These are phyloP conservation scores for Rhingia rostrata DNA, from an alignment of 2,888 invertebrate species.

Conservation along the genomic window DNA sequence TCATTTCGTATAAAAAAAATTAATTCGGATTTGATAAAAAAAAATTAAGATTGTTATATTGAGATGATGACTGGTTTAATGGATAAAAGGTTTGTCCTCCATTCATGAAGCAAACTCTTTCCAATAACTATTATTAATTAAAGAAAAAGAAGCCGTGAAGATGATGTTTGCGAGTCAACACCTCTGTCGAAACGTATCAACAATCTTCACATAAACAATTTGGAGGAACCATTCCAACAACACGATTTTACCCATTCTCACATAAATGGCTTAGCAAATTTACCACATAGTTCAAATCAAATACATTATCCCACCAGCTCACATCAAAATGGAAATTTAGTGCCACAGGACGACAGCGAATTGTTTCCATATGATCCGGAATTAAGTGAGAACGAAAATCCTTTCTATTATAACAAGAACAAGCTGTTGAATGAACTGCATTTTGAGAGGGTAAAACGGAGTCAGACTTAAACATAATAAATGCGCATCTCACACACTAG, in stretches of 20 bases:
- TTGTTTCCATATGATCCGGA: conserved; percentile 87
- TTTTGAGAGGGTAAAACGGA: conserved; percentile 89
- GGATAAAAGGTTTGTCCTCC: conserved; percentile 78
- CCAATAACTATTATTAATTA: conserved; percentile 76
- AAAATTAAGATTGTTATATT: conserved; percentile 12
- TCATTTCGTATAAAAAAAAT: conserved; percentile 44
- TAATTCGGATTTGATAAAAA: conserved; percentile 5
- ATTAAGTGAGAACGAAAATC: conserved; percentile 90
- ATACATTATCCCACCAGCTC: conserved; percentile 52
- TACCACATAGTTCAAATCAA: conserved; percentile 74
- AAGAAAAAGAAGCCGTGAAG: conserved; percentile 91
- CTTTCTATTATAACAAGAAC: conserved; percentile 92
- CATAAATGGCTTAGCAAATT: conserved; percentile 71
- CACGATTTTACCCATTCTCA: conserved; percentile 56
- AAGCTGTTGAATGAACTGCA: conserved; percentile 93
- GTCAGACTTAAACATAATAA: conserved; percentile 34
- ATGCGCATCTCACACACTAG: neutral
- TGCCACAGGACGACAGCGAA: conserved; percentile 65
- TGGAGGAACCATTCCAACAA: conserved; percentile 51
- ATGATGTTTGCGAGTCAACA: conserved; percentile 91
- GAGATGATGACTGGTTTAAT: conserved; percentile 78
- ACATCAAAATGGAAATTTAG: conserved; percentile 54
- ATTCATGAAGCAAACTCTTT: neutral
- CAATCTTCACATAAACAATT: conserved; percentile 91
- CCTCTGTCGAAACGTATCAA: conserved; percentile 95